Evolutionary conservation across 2,797 vertebrate genomes (phyloP).

Genomic region (Florisuga fusca): DNA sequence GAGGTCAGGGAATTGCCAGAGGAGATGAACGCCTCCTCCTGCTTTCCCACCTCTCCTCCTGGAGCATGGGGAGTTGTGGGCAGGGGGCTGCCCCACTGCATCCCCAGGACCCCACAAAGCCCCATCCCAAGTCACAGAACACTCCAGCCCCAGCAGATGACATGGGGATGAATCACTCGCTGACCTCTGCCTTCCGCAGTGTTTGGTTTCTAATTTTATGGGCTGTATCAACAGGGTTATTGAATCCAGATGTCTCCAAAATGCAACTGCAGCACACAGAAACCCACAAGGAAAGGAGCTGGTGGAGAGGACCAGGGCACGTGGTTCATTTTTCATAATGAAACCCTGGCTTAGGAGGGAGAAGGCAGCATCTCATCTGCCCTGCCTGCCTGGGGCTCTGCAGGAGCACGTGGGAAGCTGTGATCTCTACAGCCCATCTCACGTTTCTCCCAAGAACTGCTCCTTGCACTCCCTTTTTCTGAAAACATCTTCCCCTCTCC

Average conservation of each 20-base stretch:
- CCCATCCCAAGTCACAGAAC: background rate
- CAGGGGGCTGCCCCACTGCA: slow-evolving; percentile 27
- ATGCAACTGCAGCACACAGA: slow-evolving; percentile 58
- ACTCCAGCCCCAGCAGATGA: slow-evolving; percentile 40
- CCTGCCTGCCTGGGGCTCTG: background rate
- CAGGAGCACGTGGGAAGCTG: background rate
- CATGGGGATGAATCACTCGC: slow-evolving; percentile 69
- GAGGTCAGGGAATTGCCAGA: background rate
- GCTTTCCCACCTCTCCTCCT: slow-evolving; percentile 52
- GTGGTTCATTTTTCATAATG: slow-evolving; percentile 37
- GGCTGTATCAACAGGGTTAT: slow-evolving; percentile 71
- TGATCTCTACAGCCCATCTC: background rate
- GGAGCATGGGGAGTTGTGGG: background rate
- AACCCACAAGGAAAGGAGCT: slow-evolving; percentile 36
- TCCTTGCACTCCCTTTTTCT: background rate
- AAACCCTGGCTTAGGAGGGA: background rate
- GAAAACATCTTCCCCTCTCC: background rate
- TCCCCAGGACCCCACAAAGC: slow-evolving; percentile 32
- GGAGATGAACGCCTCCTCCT: slow-evolving; percentile 5
- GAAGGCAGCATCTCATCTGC: slow-evolving; percentile 2
- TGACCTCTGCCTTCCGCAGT: slow-evolving; percentile 74
- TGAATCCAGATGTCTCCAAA: slow-evolving; percentile 77
- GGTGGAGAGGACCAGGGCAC: background rate
- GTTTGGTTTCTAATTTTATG: slow-evolving; percentile 76
- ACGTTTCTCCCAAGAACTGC: background rate